A percentile compares a stretch with the other conserved stretches of the same genome.
These are phyloP conservation scores for Hololepta plana DNA, from an alignment of 2,888 invertebrate genomes.

Conservation along the genomic window DNA sequence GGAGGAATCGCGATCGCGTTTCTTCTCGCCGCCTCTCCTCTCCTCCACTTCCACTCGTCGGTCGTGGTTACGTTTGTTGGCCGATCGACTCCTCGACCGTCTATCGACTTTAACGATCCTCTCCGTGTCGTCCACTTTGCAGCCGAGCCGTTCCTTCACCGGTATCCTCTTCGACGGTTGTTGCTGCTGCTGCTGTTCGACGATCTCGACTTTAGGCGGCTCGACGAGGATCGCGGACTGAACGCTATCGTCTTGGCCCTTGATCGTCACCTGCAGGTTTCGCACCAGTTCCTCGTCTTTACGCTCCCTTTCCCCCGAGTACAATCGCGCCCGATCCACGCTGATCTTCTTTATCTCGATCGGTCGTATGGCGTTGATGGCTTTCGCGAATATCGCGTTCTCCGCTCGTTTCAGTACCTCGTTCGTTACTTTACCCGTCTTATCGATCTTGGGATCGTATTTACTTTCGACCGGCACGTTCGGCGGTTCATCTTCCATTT, in stretches of 20 bases:
- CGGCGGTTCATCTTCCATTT: constrained; percentile 49
- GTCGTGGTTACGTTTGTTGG: constrained; percentile 5
- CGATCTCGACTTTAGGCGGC: constrained; percentile 9
- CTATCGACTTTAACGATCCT: constrained; percentile 30
- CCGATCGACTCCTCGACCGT: constrained; percentile 3
- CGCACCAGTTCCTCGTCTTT: too few relatives aligned
- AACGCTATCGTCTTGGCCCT: constrained; percentile 20
- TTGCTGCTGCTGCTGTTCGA: constrained; percentile 20
- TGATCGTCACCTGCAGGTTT: constrained; percentile 37
- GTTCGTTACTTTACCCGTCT: constrained; percentile 54
- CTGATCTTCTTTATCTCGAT: constrained; percentile 58
- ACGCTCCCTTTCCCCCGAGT: constrained; percentile 30
- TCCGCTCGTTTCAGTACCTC: constrained; percentile 83
- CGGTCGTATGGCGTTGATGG: constrained; percentile 61
- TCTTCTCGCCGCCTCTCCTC: constrained; percentile 5
- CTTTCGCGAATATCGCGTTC: constrained; percentile 81
- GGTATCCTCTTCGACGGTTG: constrained; percentile 30
- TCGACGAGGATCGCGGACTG: constrained; percentile 6
- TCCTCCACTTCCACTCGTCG: constrained; percentile 2
- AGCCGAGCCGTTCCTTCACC: constrained; percentile 63
- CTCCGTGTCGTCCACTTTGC: constrained; percentile 46
- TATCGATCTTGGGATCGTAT: constrained; percentile 26
- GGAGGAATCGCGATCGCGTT: too few relatives aligned
- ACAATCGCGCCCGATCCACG: constrained; percentile 46
- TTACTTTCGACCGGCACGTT: constrained; percentile 28